phyloP scores from a whole-genome alignment of 2,888 invertebrate species.

The Caenorhabditis sp. region DNA sequence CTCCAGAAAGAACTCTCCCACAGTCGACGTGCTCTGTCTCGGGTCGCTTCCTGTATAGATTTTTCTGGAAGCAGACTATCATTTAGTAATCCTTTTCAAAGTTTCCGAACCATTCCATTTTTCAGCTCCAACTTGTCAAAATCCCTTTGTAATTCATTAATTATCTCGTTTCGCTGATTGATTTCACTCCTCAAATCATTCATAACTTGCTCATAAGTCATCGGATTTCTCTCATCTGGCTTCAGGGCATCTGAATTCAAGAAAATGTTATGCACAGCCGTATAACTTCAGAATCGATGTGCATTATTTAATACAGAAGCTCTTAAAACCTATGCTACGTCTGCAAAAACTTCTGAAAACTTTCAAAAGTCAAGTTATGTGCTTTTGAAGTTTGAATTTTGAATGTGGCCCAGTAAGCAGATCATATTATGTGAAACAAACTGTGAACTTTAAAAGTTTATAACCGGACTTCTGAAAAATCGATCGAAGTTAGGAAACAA shows the following conservation, averaged over 20 bases:
- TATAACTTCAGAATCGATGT: no score
- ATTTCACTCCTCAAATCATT: conserved; percentile 52
- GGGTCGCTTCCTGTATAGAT: conserved; percentile 33
- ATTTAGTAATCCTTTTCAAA: neutral
- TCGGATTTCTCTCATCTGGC: conserved; percentile 28
- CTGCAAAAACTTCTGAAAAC: no score
- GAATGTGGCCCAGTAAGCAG: no score
- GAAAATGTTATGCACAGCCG: no score
- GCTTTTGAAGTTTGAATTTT: no score
- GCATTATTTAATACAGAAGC: no score
- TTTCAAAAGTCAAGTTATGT: no score
- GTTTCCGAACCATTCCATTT: conserved; percentile 16
- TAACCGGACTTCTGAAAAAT: no score
- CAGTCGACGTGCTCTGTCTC: conserved; percentile 59
- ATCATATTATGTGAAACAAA: no score
- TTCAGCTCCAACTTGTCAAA: conserved; percentile 32
- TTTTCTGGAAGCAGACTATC: conserved; percentile 22
- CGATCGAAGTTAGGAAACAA: no score
- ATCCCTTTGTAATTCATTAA: conserved; percentile 39
- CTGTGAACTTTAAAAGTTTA: no score
- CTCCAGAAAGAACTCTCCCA: conserved; percentile 41
- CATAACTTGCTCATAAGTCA: conserved; percentile 51
- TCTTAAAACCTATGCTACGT: no score
- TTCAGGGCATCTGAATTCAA: conserved; percentile 32
- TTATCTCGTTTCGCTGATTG: conserved; percentile 39